A percentile compares a stretch with the other conserved stretches of the same genome.
phyloP scores from a whole-genome alignment of 2,888 invertebrate genomes.

The Tipula lateralis region DNA sequence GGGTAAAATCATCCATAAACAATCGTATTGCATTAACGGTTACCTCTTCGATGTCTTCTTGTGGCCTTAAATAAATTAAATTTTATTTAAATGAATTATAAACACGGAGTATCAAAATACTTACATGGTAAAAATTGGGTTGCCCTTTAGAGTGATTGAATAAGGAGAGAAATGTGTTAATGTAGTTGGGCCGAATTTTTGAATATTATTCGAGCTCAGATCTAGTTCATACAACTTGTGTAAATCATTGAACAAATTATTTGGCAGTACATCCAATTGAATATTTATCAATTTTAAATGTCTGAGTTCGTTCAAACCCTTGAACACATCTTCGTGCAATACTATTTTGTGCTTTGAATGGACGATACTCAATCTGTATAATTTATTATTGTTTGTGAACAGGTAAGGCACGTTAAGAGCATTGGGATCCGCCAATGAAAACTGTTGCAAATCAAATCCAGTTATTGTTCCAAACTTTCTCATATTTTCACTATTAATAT shows the following conservation, averaged over 20 bases:
- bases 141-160: no score
- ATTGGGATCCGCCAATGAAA: not conserved
- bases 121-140: not conserved
- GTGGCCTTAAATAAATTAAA: not conserved
- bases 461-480: not conserved
- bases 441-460: not conserved
- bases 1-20: not conserved
- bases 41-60: not conserved
- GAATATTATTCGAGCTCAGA: not conserved
- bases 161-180: not conserved
- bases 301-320: not conserved
- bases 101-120: not conserved
- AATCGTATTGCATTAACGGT: not conserved
- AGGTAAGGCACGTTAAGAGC: not conserved
- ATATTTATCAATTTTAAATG: not conserved
- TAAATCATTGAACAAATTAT: not conserved
- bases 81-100: no score
- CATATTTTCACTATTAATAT: not conserved
- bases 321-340: not conserved
- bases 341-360: not conserved
- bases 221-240: not conserved
- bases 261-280: not conserved
- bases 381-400: not conserved
- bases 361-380: not conserved
- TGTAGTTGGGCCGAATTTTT: not conserved